A percentile compares a stretch with the other conserved stretches of the same genome.
phyloP scores from a whole-genome alignment of 2,888 invertebrate species.

The Allolobophora icterica region DNA sequence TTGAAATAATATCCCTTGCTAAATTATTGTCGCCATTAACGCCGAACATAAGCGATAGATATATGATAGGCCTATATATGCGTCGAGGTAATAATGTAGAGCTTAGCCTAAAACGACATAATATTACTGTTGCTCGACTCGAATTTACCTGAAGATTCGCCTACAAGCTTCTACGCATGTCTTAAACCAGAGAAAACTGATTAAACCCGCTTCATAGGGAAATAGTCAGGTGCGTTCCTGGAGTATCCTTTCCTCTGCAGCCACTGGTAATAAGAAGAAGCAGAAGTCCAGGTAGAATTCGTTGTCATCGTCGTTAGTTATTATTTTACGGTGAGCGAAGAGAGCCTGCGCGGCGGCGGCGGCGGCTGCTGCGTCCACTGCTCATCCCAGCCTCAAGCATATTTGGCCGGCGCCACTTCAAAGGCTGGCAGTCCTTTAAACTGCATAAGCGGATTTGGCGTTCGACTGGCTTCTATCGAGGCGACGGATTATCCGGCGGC shows the following conservation, averaged over 20 bases:
- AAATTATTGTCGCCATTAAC: no score
- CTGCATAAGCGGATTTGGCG: slow-evolving; percentile 28
- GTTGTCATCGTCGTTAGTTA: slow-evolving; percentile 4
- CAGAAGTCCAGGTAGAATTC: not conserved
- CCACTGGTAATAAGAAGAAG: not conserved
- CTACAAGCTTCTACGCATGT: no score
- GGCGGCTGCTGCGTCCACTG: not conserved
- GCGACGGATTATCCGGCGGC: not conserved
- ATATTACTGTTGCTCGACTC: no score
- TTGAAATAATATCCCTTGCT: no score
- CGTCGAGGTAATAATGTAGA: no score
- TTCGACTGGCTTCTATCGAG: slow-evolving; percentile 20
- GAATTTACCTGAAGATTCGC: no score
- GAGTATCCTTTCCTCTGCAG: not conserved
- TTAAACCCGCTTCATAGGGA: not conserved
- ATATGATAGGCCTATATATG: no score
- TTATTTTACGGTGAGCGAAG: not conserved
- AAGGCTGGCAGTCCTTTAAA: not conserved
- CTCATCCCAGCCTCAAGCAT: slow-evolving; percentile 13
- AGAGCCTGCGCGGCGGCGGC: no score
- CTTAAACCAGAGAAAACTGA: not conserved
- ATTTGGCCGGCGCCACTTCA: slow-evolving; percentile 1
- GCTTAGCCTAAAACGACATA: no score
- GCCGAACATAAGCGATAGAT: no score
- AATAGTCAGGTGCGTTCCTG: slow-evolving; percentile 5